phyloP scores from a whole-genome alignment of 2,797 vertebrate species.

The Emys orbicularis region DNA sequence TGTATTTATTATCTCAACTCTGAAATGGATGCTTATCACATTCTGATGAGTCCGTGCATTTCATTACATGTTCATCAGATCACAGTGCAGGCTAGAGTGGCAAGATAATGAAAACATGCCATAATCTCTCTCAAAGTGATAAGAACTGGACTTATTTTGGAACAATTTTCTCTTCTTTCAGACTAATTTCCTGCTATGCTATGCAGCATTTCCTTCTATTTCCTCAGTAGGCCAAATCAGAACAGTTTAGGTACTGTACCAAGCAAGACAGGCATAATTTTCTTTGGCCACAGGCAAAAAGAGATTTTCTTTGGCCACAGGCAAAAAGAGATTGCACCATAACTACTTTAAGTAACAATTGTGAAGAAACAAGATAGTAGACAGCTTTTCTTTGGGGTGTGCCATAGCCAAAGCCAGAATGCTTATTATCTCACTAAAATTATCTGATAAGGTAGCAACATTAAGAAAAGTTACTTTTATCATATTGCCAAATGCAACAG shows the following conservation, averaged over 20 bases:
- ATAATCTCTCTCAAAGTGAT: background rate
- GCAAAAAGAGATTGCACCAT: background rate
- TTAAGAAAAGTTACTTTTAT: background rate
- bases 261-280: background rate
- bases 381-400: background rate
- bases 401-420: background rate
- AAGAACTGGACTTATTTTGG: background rate
- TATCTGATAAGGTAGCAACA: background rate
- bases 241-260: background rate
- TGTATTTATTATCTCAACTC: conserved; percentile 10
- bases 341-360: background rate
- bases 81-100: background rate
- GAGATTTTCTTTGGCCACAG: background rate
- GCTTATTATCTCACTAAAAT: background rate
- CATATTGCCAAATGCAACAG: background rate
- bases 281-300: background rate
- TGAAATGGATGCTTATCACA: background rate
- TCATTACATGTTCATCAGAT: background rate
- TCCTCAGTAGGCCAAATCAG: background rate
- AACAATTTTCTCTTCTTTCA: background rate
- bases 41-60: background rate
- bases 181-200: background rate
- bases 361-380: background rate
- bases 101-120: background rate
- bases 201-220: background rate